Base-by-base conservation (phyloP, 2,797 vertebrate species). In the Sebastes itinus region DNA sequence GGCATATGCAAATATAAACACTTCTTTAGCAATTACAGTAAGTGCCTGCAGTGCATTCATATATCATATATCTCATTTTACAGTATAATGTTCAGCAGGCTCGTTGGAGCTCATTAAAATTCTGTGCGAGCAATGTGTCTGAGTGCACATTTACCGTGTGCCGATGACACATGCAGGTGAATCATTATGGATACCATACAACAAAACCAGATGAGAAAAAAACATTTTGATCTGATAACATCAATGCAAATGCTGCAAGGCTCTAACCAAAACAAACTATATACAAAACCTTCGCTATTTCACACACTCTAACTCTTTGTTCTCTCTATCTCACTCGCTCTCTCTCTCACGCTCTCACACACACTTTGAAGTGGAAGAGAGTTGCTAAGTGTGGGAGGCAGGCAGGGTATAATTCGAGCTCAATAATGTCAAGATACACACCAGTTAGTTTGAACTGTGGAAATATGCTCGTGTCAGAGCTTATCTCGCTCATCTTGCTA, bases 291-390 rank as follows among this genome's bases (percentile, higher is more conserved):
- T 33, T 60, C 59, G 63, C 49, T 65, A 58, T 77, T 74, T 79
- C 65, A 54, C 63, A 85, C 81, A 67, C 63, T 61, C 58, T n/a
- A 32, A 68, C 61, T 77, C 82, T 88, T 69, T 79, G 77, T 78
- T 75, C 72, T 61, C 68, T 65, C 20, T 14, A 13, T 35, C 32
- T 28, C n/a, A 27, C 49, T 66, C 60, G 65, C 42, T 66, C 49
- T 78, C 60, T 7, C 66, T 61, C 69, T 12, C 62, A 0, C 38
- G 8, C 71, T 14, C 65, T 20, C 75, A 56, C 59, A 65, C 74
- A 81, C 82, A 86, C 89, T 89, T 89, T 92, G 86, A 92, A 90
- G 88, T 92, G 65, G 69, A 86, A 88, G 83, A 88, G 83, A 74
- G 75, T 78, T 90, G 72, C 75, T 78, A 84, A 87, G 85, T 86